Conservation (phyloP, 2,888 invertebrate species). For the Digitonthophagus gazella region DNA sequence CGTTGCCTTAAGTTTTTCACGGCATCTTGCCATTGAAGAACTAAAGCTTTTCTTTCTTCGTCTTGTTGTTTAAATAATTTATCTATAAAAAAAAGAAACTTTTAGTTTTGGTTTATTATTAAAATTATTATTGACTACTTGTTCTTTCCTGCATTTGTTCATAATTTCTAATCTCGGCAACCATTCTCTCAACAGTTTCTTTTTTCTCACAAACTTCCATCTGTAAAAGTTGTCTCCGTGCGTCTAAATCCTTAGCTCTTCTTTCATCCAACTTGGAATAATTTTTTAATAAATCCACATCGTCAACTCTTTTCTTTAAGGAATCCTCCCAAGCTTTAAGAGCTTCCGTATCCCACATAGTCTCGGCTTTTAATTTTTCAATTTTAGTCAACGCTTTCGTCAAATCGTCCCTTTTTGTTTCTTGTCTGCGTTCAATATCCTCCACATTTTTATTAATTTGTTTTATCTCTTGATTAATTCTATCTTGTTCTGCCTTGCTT, state of each 20-base stretch:
- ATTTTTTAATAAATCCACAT: conserved; percentile 68
- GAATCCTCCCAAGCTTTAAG: conserved; percentile 71
- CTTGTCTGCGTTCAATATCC: conserved; percentile 51
- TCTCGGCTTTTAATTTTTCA: conserved; percentile 62
- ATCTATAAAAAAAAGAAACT: conserved; percentile 34
- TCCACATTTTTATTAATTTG: conserved; percentile 54
- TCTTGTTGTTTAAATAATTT: conserved; percentile 55
- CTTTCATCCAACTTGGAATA: conserved; percentile 70
- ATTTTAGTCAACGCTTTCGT: conserved; percentile 59
- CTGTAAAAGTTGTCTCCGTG: conserved; percentile 55
- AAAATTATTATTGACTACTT: conserved; percentile 33
- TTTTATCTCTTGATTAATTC: conserved; percentile 52
- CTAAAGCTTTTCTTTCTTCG: conserved; percentile 65
- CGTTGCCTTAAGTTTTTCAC: conserved; percentile 68
- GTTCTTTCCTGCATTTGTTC: conserved; percentile 52
- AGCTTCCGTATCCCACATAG: conserved; percentile 67
- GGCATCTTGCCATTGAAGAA: conserved; percentile 70
- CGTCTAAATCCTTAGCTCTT: conserved; percentile 62
- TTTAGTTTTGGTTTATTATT: background rate
- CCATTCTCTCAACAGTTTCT: conserved; percentile 50
- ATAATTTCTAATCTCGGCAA: conserved; percentile 56
- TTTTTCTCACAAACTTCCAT: conserved; percentile 53
- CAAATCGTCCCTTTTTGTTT: conserved; percentile 55
- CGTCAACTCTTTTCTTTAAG: conserved; percentile 65
- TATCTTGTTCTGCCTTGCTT: conserved; percentile 51